Evolutionary conservation across 2,113 vertebrate species (phyloP).

Genomic region (Chrysemys picta): DNA sequence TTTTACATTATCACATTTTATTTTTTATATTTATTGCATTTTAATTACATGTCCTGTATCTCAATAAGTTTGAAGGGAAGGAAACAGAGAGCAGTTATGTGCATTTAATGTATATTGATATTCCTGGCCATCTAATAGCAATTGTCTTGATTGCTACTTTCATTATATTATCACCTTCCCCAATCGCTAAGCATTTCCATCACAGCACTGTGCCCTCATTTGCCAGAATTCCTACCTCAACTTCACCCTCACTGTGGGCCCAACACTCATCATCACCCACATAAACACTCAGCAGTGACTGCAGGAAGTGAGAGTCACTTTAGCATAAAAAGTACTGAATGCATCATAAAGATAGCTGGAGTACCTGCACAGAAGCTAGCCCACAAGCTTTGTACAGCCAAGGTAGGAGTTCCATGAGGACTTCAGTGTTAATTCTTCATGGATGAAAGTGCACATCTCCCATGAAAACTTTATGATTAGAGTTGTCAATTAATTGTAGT

Average conservation of each 20-base stretch:
- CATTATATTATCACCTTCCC: background rate
- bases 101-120: background rate
- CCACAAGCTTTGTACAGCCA: background rate
- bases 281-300: background rate
- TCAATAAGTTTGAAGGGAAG: background rate
- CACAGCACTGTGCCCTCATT: background rate
- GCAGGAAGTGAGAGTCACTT: background rate
- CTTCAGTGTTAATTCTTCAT: background rate
- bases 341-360: background rate
- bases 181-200: background rate
- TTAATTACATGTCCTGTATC: background rate
- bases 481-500: too few species aligned
- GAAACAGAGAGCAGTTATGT: background rate
- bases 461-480: background rate
- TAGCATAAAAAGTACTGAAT: background rate
- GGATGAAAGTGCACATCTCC: background rate
- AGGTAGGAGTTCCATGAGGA: background rate
- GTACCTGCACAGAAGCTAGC: background rate
- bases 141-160: background rate
- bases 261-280: background rate
- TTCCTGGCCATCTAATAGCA: background rate
- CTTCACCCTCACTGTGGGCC: background rate
- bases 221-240: background rate
- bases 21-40: background rate
- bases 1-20: background rate